phyloP scores from a whole-genome alignment of 2,888 invertebrate species.

The Argyra leucocephala region DNA sequence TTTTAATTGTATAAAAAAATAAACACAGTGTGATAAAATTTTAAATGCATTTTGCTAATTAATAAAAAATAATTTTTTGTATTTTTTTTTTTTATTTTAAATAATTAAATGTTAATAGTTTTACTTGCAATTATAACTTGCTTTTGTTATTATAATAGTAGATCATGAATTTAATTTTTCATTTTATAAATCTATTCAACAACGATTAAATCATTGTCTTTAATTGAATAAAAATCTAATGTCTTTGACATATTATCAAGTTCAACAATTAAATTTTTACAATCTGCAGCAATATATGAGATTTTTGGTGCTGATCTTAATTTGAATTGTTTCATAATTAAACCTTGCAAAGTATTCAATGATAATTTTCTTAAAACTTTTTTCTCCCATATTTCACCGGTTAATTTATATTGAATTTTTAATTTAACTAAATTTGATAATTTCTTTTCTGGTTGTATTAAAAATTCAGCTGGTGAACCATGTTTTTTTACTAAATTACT shows the following conservation, averaged over 20 bases:
- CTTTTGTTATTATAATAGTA: too few species aligned
- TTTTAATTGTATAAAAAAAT: not conserved
- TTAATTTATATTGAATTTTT: conserved; percentile 46
- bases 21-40: not conserved
- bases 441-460: conserved; percentile 53
- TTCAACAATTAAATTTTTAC: conserved; percentile 58
- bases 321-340: conserved; percentile 67
- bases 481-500: conserved; percentile 61
- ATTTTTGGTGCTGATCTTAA: conserved; percentile 38
- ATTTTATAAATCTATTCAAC: conserved; percentile 49
- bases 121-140: too few species aligned
- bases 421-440: conserved; percentile 59
- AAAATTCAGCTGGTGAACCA: conserved; percentile 71
- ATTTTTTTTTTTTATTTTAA: not conserved
- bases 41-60: not conserved
- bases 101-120: not conserved
- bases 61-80: not conserved
- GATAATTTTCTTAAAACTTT: conserved; percentile 68
- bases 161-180: not conserved
- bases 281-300: conserved; percentile 48
- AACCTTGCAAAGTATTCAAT: conserved; percentile 71
- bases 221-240: conserved; percentile 71
- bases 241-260: conserved; percentile 76
- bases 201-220: conserved; percentile 70
- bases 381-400: conserved; percentile 50